Conservation (phyloP, 2,888 invertebrate species). For the Lamproptera curius region DNA sequence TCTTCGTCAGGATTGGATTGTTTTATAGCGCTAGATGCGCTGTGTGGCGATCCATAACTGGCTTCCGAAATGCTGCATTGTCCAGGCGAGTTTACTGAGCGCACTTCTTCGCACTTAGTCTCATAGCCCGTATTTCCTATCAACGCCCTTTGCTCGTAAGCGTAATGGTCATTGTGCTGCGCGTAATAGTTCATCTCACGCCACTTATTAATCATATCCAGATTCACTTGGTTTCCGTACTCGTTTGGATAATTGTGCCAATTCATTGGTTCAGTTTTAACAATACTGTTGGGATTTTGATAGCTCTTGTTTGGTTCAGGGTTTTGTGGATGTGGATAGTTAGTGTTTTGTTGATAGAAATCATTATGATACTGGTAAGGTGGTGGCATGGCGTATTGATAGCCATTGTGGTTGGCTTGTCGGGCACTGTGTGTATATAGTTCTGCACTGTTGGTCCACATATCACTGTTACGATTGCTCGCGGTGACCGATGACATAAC, state of each 20-base stretch:
- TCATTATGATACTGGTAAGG: constrained; percentile 52
- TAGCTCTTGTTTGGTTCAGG: constrained; percentile 41
- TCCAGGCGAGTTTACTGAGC: constrained; percentile 55
- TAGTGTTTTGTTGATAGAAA: constrained; percentile 45
- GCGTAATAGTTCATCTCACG: constrained; percentile 55
- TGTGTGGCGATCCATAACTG: constrained; percentile 62
- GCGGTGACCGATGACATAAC: constrained; percentile 58
- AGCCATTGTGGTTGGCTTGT: constrained; percentile 47
- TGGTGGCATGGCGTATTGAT: constrained; percentile 44
- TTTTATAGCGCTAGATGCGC: constrained; percentile 48
- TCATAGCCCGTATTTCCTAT: constrained; percentile 37
- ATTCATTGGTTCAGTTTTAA: constrained; percentile 55
- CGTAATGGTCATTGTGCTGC: constrained; percentile 49
- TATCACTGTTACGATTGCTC: constrained; percentile 60
- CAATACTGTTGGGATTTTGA: constrained; percentile 35
- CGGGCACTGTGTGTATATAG: constrained; percentile 50
- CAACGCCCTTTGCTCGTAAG: constrained; percentile 42
- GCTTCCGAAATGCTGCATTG: constrained; percentile 56
- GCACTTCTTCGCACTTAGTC: constrained; percentile 44
- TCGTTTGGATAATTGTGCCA: constrained; percentile 53
- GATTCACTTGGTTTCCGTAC: constrained; percentile 41
- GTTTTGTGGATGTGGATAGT: constrained; percentile 43
- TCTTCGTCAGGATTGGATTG: constrained; percentile 48
- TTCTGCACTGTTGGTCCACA: constrained; percentile 61
- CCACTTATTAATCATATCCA: constrained; percentile 59